Evolutionary conservation across 2,797 vertebrate genomes (phyloP), one percentile per base, ranked within the genome.

Genomic region (Eidolon dupreanum): DNA sequence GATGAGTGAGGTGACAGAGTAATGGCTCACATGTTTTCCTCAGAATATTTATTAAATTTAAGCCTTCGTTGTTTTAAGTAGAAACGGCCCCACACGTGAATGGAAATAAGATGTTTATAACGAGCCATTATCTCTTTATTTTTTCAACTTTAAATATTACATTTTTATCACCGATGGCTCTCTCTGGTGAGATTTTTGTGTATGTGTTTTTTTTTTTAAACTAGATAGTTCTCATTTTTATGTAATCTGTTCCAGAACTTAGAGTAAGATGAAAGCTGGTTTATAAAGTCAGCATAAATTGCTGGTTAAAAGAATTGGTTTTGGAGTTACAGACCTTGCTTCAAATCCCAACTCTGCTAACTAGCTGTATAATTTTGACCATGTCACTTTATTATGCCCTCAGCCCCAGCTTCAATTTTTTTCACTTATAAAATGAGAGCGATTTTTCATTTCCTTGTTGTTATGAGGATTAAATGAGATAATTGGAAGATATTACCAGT

Each of bases 201-300:
- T 11, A 33, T 33, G 43, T 12, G 10, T 46, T 11, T 46, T 11
- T 79, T 96, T 94, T 88, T 97, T 97, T 70, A 13, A n/a, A 88
- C 46, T 3, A 85, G 22, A 19, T 65, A 51, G 38, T 84, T 75
- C 43, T 68, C 5, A 36, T 74, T 85, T 95, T 49, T 66, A 78
- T 78, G 36, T 57, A 28, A 87, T 38, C 61, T 41, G 24, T 71
- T 84, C 16, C 8, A 28, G 26, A 88, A 90, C 8, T 57, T 57
- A 73, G 55, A 59, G 33, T 55, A 61, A 89, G 36, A 51, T 53
- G 19, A 90, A 96, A 90, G 13, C 57, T 89, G 38, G n/a, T 57
- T 79, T 88, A 70, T 49, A 84, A 79, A 89, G 5, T 91, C 53
- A 90, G 43, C n/a, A 38, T 73, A 33, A 55, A 46, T 41, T 88